Conservation (phyloP, 2,797 vertebrate genomes). For the Falco columbarius region DNA sequence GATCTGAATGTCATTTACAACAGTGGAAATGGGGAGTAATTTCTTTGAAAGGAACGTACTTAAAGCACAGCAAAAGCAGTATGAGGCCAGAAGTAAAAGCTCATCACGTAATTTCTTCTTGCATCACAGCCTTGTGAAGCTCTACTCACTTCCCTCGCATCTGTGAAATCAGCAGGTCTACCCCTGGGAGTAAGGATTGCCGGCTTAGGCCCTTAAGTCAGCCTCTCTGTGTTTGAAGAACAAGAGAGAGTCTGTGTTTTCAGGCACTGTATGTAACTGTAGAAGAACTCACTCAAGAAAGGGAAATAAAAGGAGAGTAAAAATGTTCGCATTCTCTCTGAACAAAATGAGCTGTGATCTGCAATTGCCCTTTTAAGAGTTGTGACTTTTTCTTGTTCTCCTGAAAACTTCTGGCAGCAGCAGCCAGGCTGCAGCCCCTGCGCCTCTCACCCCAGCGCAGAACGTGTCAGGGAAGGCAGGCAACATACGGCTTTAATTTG, state of each 20-base stretch:
- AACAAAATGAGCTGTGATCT: slow-evolving; percentile 64
- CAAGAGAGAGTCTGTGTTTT: slow-evolving; percentile 38
- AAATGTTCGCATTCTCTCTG: slow-evolving; percentile 1
- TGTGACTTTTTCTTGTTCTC: slow-evolving; percentile 56
- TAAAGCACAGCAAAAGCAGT: background rate
- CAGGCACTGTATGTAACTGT: slow-evolving; percentile 22
- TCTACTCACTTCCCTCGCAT: background rate
- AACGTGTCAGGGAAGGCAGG: slow-evolving; percentile 46
- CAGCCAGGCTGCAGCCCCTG: slow-evolving; percentile 50
- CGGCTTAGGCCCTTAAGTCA: slow-evolving; percentile 32
- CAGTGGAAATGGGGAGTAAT: background rate
- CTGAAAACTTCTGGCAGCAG: slow-evolving; percentile 47
- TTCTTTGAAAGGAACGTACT: background rate
- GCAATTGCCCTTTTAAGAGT: slow-evolving; percentile 63
- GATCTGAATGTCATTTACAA: slow-evolving; percentile 25
- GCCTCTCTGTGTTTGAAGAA: slow-evolving; percentile 8
- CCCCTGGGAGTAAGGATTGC: slow-evolving; percentile 39
- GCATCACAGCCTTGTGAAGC: slow-evolving; percentile 5
- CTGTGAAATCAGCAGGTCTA: slow-evolving; percentile 38
- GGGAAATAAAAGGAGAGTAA: slow-evolving; percentile 42
- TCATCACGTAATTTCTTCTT: slow-evolving; percentile 24
- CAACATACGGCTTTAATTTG: slow-evolving; percentile 74
- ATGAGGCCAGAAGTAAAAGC: background rate
- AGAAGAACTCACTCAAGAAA: slow-evolving; percentile 49
- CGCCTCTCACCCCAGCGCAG: slow-evolving; percentile 20